Conservation (phyloP, 2,797 vertebrate genomes). For the Tiaroga cobitis region DNA sequence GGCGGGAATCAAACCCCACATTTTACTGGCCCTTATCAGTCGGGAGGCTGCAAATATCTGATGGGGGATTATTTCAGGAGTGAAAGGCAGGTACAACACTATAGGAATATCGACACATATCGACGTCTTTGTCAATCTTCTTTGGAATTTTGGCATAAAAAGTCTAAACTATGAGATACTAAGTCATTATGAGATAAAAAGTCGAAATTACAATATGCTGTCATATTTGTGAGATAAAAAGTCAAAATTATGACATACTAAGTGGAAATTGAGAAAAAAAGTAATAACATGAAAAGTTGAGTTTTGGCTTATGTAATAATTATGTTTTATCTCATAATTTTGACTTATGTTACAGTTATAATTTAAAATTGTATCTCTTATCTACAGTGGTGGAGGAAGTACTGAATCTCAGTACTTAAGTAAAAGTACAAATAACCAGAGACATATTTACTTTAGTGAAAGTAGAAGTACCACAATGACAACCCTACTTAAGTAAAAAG, state of each 20-base stretch:
- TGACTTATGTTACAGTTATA: neutral
- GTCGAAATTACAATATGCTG: neutral
- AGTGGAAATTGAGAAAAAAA: neutral
- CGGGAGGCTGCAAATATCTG: conserved; percentile 27
- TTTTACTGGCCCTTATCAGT: conserved; percentile 46
- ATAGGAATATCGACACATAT: neutral
- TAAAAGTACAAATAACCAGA: too few relatives aligned
- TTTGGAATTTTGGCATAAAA: neutral
- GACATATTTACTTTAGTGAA: too few relatives aligned
- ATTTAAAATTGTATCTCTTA: neutral
- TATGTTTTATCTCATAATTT: neutral
- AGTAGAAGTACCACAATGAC: too few relatives aligned
- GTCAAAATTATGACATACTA: neutral
- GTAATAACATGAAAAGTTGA: neutral
- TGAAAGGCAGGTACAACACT: neutral
- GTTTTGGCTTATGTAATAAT: neutral
- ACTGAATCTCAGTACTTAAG: too few relatives aligned
- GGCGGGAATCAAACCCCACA: conserved; percentile 48
- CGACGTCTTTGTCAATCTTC: neutral
- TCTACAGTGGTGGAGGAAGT: too few relatives aligned
- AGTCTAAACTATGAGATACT: neutral
- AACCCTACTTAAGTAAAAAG: too few relatives aligned
- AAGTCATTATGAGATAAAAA: neutral
- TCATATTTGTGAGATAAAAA: neutral
- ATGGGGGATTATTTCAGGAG: conserved; percentile 38